These are phyloP conservation scores for Aphaenogaster rudis DNA, from an alignment of 1,140 invertebrate genomes.

Conservation along the genomic window DNA sequence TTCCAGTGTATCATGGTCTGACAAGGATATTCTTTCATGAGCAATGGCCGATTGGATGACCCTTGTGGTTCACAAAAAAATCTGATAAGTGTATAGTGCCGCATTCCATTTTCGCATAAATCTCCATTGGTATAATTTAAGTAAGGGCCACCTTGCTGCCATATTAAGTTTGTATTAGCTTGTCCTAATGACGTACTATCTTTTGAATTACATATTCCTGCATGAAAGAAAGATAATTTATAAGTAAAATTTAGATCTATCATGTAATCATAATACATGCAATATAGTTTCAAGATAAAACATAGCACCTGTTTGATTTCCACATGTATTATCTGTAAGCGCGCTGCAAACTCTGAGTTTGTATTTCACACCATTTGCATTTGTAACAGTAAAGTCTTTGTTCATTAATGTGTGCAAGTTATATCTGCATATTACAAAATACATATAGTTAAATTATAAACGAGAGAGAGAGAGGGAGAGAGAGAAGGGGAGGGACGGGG, in stretches of 20 bases:
- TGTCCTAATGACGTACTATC: constrained; percentile 82
- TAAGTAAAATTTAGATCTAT: neutral
- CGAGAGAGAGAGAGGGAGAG: too few relatives aligned
- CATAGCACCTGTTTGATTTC: constrained; percentile 73
- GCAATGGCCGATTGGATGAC: constrained; percentile 77
- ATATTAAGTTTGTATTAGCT: constrained; percentile 85
- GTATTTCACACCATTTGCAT: constrained; percentile 68
- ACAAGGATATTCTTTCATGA: constrained; percentile 86
- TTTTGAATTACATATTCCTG: constrained; percentile 78
- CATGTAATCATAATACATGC: neutral
- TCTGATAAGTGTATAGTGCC: constrained; percentile 86
- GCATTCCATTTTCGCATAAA: constrained; percentile 77
- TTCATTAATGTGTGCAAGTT: constrained; percentile 75
- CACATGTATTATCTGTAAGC: constrained; percentile 68
- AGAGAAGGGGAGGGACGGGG: too few relatives aligned
- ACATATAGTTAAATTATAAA: constrained; percentile 41
- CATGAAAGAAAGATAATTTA: constrained; percentile 41
- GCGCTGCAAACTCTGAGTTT: constrained; percentile 79
- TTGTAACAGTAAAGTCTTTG: constrained; percentile 48
- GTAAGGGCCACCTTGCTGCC: constrained; percentile 86
- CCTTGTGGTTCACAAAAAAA: constrained; percentile 86
- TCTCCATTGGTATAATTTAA: constrained; percentile 87
- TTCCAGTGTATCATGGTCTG: constrained; percentile 86
- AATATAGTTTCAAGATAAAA: constrained; percentile 4
- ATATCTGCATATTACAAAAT: constrained; percentile 73